Conservation (phyloP, 2,113 vertebrate species). For the Indicator maculatus region DNA sequence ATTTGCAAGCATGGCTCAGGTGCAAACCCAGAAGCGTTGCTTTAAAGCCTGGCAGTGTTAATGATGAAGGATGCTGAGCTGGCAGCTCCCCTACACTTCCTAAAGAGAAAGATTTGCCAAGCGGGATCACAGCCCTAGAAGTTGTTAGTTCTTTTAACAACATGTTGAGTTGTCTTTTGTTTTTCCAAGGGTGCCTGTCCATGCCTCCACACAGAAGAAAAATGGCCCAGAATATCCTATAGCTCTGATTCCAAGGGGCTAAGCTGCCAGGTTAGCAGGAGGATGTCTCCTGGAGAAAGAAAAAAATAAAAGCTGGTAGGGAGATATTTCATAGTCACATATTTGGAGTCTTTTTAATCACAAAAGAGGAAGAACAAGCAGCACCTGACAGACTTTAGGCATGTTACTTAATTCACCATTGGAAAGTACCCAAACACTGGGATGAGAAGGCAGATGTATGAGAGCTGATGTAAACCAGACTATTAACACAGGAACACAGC, state of each 20-base stretch:
- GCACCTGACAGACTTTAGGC: neutral
- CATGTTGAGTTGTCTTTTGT: neutral
- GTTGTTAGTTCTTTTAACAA: conserved; percentile 5
- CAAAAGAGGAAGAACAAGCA: neutral
- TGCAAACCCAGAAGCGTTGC: neutral
- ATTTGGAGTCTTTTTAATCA: neutral
- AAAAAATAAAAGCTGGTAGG: neutral
- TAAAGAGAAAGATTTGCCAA: neutral
- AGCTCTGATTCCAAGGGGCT: neutral
- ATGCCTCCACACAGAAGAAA: neutral
- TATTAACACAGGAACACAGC: neutral
- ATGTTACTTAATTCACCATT: neutral
- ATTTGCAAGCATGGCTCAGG: neutral
- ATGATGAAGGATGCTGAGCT: neutral
- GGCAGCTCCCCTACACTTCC: neutral
- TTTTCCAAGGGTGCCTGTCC: neutral
- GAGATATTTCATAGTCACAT: neutral
- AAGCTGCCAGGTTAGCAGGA: neutral
- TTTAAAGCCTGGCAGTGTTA: neutral
- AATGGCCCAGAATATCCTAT: neutral
- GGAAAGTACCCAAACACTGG: neutral
- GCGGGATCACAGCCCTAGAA: neutral
- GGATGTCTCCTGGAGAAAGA: neutral
- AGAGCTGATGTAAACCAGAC: neutral
- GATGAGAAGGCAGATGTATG: neutral